phyloP scores from a whole-genome alignment of 2,888 invertebrate species.

The Deroplatys truncata region DNA sequence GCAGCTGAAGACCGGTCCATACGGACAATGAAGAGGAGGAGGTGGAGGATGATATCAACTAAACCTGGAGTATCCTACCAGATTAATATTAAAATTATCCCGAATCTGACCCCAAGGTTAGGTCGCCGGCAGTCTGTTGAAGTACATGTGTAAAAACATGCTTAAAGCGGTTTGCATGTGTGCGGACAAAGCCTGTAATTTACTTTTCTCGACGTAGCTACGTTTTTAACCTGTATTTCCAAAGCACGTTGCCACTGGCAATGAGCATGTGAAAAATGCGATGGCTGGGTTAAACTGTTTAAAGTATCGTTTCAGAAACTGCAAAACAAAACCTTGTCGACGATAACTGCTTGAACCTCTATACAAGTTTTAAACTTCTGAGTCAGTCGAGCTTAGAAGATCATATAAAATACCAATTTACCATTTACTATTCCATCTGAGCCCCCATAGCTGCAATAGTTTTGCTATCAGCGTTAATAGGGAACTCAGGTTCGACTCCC shows the following conservation, averaged over 20 bases:
- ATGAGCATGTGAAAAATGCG: neutral
- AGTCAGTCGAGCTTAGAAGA: no score
- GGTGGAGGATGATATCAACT: neutral
- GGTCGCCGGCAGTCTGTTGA: neutral
- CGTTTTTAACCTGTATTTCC: no score
- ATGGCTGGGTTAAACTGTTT: no score
- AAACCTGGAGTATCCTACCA: neutral
- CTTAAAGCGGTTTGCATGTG: neutral
- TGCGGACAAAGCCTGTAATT: neutral
- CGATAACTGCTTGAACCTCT: no score
- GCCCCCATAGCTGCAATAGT: no score
- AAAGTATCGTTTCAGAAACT: no score
- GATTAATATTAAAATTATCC: neutral
- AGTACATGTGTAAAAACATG: neutral
- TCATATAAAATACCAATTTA: no score
- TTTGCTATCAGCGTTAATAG: no score
- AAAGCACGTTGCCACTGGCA: neutral
- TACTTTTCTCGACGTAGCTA: neutral
- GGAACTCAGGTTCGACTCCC: no score
- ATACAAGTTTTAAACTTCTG: no score
- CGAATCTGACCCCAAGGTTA: neutral
- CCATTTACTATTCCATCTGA: no score
- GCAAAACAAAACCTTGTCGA: no score
- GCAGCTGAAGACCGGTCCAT: conserved; percentile 1
- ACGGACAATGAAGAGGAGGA: neutral